Conservation (phyloP, 2,113 vertebrate genomes). For the Henicopernis longicauda region DNA sequence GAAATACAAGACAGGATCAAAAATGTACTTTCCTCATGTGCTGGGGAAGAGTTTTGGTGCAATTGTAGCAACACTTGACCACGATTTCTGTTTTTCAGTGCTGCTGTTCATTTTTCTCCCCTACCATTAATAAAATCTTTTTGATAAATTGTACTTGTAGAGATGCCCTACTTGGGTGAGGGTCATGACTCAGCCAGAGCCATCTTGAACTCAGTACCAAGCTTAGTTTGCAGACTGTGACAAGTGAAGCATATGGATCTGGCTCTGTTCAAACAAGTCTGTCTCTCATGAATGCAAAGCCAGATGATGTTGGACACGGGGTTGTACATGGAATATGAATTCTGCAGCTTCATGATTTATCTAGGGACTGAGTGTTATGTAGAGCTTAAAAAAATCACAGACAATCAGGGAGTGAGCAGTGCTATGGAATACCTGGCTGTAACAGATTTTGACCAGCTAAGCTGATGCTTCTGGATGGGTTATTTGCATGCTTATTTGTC, state of each 20-base stretch:
- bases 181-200: not conserved
- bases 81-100: not conserved
- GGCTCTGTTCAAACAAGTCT: not conserved
- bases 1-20: not conserved
- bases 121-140: not conserved
- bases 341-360: not conserved
- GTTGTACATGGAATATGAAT: rapidly evolving
- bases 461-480: not conserved
- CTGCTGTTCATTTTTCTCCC: not conserved
- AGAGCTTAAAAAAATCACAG: not conserved
- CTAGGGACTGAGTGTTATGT: not conserved
- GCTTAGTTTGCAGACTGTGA: not conserved
- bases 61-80: not conserved
- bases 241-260: not conserved
- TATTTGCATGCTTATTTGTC: not conserved
- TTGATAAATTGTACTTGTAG: not conserved
- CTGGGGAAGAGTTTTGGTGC: not conserved
- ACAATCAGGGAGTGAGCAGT: not conserved
- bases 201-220: not conserved
- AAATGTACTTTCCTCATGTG: not conserved
- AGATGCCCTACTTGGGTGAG: not conserved
- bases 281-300: not conserved
- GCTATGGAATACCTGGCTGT: no score
- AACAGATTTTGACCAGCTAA: not conserved
- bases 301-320: not conserved